These are phyloP conservation scores for Drosophila micromelanica DNA, from an alignment of 1,140 invertebrate genomes.

Conservation along the genomic window DNA sequence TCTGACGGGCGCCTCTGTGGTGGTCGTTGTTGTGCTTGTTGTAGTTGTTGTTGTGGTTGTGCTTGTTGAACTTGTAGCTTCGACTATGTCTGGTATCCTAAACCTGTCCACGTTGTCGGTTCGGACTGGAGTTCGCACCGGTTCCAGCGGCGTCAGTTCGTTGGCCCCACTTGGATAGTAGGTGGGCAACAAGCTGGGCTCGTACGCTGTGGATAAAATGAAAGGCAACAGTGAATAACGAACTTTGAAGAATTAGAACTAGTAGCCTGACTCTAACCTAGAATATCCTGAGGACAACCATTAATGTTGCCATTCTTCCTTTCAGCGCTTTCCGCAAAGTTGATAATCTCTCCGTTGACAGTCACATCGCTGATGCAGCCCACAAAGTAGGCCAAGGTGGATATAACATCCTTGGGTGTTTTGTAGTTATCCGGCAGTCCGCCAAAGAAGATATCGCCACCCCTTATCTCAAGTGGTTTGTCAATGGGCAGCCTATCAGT, in stretches of 20 bases:
- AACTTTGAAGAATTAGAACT: too few relatives aligned
- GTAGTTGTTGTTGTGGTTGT: constrained; percentile 40
- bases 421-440: constrained; percentile 89
- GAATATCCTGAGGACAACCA: constrained; percentile 86
- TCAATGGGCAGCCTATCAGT: constrained; percentile 79
- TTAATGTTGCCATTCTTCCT: constrained; percentile 88
- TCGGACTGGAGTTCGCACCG: constrained; percentile 28
- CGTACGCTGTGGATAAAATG: constrained; percentile 56
- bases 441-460: constrained; percentile 92
- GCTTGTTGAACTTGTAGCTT: constrained; percentile 31
- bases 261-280: constrained; percentile 55
- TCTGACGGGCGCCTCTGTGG: constrained; percentile 5
- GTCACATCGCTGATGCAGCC: constrained; percentile 96
- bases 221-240: background rate
- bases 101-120: constrained; percentile 25
- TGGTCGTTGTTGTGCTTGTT: constrained; percentile 39
- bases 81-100: constrained; percentile 13
- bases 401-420: constrained; percentile 72
- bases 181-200: constrained; percentile 49
- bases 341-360: constrained; percentile 92
- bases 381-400: constrained; percentile 87
- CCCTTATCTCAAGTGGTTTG: constrained; percentile 86
- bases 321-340: constrained; percentile 91
- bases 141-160: constrained; percentile 43
- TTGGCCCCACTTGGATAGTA: constrained; percentile 70